Percentiles rank a stretch among this genome's conserved stretches.
These are phyloP conservation scores for Lasioglossum oenotherae DNA, from an alignment of 2,888 invertebrate species.

Conservation along the genomic window DNA sequence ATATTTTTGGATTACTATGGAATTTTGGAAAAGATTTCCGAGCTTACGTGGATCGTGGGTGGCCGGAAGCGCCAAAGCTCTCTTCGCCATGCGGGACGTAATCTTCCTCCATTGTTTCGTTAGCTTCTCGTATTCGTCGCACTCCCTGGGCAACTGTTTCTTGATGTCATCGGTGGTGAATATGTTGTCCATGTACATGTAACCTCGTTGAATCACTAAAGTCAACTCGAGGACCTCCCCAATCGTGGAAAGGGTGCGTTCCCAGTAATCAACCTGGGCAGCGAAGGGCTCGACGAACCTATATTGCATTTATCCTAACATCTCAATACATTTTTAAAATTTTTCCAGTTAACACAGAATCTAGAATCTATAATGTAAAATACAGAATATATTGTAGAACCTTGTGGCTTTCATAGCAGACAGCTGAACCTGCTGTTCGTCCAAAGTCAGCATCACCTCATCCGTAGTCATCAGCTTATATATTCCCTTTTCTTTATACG, in stretches of 20 bases:
- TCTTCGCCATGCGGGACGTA: constrained; percentile 75
- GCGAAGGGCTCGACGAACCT: constrained; percentile 94
- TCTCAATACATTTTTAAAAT: not conserved
- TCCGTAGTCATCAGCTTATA: constrained; percentile 91
- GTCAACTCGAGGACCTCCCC: constrained; percentile 93
- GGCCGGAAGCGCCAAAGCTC: constrained; percentile 71
- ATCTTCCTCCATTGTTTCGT: constrained; percentile 84
- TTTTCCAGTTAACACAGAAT: not conserved
- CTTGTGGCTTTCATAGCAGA: constrained; percentile 94
- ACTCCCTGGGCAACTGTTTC: constrained; percentile 92
- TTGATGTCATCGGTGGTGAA: constrained; percentile 95
- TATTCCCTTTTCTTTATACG: constrained; percentile 88
- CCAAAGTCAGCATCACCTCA: constrained; percentile 91
- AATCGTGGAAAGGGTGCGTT: constrained; percentile 92
- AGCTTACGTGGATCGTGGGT: constrained; percentile 82
- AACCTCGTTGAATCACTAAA: constrained; percentile 93
- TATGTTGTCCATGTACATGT: constrained; percentile 95
- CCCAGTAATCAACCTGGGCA: constrained; percentile 94
- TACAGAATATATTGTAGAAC: constrained; percentile 69
- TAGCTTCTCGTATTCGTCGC: constrained; percentile 90
- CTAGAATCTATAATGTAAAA: not conserved
- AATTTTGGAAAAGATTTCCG: not conserved
- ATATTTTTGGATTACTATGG: not conserved
- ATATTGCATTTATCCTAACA: not conserved
- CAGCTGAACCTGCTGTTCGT: constrained; percentile 93